A percentile compares a stretch with the other conserved stretches of the same genome.
Evolutionary conservation across 2,113 vertebrate species (phyloP).

Genomic region (Peromyscus polionotus): DNA sequence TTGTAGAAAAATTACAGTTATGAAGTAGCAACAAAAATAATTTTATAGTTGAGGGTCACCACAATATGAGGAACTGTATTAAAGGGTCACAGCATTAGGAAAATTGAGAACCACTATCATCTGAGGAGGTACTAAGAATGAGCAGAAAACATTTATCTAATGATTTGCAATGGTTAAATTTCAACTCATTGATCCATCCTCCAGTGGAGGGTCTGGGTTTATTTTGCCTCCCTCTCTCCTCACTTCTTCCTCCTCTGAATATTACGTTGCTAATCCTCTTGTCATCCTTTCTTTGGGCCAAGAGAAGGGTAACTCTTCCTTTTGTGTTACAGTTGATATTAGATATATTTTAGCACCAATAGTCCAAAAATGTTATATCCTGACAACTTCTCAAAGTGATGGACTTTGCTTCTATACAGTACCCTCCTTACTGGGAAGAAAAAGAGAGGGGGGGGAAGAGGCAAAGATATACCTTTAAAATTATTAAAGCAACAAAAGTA

Average conservation of each 20-base stretch:
- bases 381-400: neutral
- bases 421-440: neutral
- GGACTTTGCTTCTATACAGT: neutral
- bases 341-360: neutral
- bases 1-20: neutral
- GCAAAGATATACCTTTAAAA: neutral
- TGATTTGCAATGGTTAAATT: neutral
- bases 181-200: neutral
- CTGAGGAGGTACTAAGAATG: neutral
- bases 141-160: neutral
- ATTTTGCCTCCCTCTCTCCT: neutral
- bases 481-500: constrained; percentile 8
- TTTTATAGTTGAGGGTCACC: neutral
- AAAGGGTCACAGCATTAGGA: neutral
- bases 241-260: neutral
- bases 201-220: neutral
- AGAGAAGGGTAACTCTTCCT: neutral
- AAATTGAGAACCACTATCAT: neutral
- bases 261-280: neutral
- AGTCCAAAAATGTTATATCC: neutral
- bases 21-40: neutral
- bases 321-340: neutral
- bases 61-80: neutral
- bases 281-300: neutral
- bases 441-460: neutral